Evolutionary conservation across 2,888 invertebrate species (phyloP).

Genomic region (Drosophila pseudotakahashii): DNA sequence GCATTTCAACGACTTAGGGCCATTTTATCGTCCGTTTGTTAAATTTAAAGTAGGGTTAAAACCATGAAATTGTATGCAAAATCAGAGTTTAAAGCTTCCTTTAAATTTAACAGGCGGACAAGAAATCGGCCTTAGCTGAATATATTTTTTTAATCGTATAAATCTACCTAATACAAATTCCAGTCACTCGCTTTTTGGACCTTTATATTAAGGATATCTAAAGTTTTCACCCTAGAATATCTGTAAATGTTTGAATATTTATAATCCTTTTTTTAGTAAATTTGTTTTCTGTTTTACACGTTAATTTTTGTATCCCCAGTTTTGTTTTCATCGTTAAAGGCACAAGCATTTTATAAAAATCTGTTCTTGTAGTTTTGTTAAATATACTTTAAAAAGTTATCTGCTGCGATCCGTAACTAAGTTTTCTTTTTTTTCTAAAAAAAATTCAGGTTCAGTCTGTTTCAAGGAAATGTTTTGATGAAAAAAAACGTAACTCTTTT

Average conservation of each 20-base stretch:
- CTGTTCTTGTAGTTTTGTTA: conserved; percentile 52
- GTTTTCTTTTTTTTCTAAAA: conserved; percentile 49
- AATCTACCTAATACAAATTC: conserved; percentile 47
- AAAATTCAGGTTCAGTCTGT: conserved; percentile 73
- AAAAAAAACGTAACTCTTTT: conserved; percentile 54
- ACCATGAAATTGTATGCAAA: too few species aligned
- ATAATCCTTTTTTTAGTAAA: conserved; percentile 46
- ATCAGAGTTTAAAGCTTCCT: too few species aligned
- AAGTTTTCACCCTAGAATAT: too few species aligned
- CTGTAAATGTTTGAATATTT: conserved; percentile 17
- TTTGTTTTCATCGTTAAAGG: conserved; percentile 66
- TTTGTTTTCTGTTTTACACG: conserved; percentile 18
- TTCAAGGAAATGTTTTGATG: conserved; percentile 74
- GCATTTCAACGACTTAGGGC: background rate
- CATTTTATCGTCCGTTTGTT: too few species aligned
- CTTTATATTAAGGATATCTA: conserved; percentile 18
- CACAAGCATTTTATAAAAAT: conserved; percentile 75
- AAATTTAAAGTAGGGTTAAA: too few species aligned
- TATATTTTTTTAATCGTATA: conserved; percentile 21
- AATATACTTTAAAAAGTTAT: conserved; percentile 45
- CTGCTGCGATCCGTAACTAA: conserved; percentile 58
- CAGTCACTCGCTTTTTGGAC: conserved; percentile 50
- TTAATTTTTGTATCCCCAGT: conserved; percentile 60
- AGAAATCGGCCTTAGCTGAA: too few species aligned
- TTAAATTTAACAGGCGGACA: too few species aligned